Evolutionary conservation across 2,113 vertebrate species (phyloP).

Genomic region (Forbesichthys agassizii): DNA sequence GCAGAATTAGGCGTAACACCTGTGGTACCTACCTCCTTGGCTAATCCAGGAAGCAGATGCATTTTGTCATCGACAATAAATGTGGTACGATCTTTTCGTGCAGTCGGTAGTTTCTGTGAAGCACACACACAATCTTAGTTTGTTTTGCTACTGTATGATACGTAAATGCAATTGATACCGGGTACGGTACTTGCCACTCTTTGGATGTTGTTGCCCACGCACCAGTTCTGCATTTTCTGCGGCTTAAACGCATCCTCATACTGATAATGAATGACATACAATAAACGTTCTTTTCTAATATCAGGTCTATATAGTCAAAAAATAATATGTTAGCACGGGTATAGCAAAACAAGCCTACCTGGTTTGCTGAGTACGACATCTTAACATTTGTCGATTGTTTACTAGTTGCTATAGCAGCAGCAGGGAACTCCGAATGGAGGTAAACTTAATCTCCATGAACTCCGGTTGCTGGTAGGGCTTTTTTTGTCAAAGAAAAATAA

Average conservation of each 20-base stretch:
- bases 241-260: conserved; percentile 70
- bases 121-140: background rate
- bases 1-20: no score
- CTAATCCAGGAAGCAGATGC: conserved; percentile 67
- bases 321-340: background rate
- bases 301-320: background rate
- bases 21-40: conserved; percentile 49
- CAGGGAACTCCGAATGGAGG: background rate
- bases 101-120: conserved; percentile 52
- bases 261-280: conserved; percentile 42
- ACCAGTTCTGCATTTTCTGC: conserved; percentile 73
- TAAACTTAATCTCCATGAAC: no score
- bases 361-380: conserved; percentile 77
- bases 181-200: conserved; percentile 42
- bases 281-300: background rate
- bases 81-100: conserved; percentile 54
- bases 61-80: conserved; percentile 70
- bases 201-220: conserved; percentile 54
- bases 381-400: conserved; percentile 27
- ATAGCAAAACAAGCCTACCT: conserved; percentile 48
- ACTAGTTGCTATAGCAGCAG: conserved; percentile 65
- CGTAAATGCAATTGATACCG: background rate
- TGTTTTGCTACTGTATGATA: background rate
- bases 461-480: no score
- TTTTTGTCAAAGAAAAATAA: no score